Base-by-base conservation (phyloP, 1,140 invertebrate genomes). In the Drosophila kepulauana region DNA sequence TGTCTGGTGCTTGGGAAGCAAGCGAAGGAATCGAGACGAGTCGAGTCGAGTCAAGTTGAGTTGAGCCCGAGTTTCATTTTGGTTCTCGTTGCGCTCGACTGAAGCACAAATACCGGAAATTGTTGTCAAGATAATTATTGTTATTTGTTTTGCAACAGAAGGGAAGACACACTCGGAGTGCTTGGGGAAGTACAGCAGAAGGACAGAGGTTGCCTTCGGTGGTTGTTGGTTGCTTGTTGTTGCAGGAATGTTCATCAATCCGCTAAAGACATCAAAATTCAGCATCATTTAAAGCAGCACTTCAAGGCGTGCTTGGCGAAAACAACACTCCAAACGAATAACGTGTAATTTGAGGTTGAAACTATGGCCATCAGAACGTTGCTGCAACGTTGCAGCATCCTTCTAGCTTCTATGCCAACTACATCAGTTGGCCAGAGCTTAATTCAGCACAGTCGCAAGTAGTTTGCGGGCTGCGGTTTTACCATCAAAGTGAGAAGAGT, bases 51-150 rank as follows among this genome's bases (percentile, higher is more conserved):
- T 78, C 54, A 10, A 51, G 28, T 54, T 5, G 33, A 64, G 79
- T 82, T 70, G 76, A 82, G 84, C 76, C 71, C 71, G 84, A 80
- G 81, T 89, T 88, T 89, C 85, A 89, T 89, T 89, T 89, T 89
- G 85, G 75, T 78, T 73, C 78, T 86, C 66, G 79, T 82, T 90
- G 76, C 81, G 88, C 89, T 91, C 75, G 89, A 91, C 89, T 91
- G 88, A 78, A 90, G 82, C 85, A 91, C 89, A 91, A 91, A 91
- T 91, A 89, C 89, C 89, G 89, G 89, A 91, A 91, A 91, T 91
- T 91, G 89, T 91, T 91, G 89, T 91, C 89, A 91, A 91, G 89
- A 91, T 91, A 91, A 91, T 91, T 91, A 91, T 91, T 91, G 89
- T 91, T 91, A 91, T 91, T 91, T 91, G 89, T 91, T 91, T 91